These are phyloP conservation scores for Odocoileus hemionus DNA, from an alignment of 2,113 vertebrate genomes.

Conservation along the genomic window DNA sequence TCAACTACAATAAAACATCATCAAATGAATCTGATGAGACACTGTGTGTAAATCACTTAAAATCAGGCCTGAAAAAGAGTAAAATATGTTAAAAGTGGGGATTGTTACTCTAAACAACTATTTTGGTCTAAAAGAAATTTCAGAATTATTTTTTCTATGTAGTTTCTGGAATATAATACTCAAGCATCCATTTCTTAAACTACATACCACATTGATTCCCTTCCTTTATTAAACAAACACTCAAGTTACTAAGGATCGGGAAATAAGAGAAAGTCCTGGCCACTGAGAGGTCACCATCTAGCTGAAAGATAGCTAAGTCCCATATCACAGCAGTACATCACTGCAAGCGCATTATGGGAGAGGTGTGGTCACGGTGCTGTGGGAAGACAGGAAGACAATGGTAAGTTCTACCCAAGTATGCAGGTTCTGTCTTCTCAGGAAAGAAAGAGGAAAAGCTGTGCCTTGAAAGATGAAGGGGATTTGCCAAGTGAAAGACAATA, in stretches of 20 bases:
- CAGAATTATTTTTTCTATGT: background rate
- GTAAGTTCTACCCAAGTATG: background rate
- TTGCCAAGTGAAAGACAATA: background rate
- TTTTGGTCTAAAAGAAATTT: background rate
- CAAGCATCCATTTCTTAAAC: background rate
- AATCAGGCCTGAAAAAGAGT: background rate
- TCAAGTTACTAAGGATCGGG: background rate
- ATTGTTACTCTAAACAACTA: background rate
- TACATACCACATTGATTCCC: background rate
- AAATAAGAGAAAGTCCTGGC: background rate
- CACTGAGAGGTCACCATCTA: background rate
- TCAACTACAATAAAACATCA: background rate
- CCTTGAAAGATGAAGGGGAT: background rate
- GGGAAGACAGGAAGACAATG: background rate
- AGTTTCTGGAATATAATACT: background rate
- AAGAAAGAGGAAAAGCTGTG: background rate
- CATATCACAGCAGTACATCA: background rate
- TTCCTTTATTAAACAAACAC: background rate
- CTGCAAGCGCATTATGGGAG: background rate
- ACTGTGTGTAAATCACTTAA: background rate
- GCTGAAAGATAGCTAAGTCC: fast-evolving
- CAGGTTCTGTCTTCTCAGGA: background rate
- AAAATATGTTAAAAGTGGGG: background rate
- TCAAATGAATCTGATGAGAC: background rate
- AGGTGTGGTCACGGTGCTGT: background rate